A percentile compares a stretch with the other conserved stretches of the same genome.
Evolutionary conservation across 2,113 vertebrate species (phyloP).

Genomic region (Mionectes macconnelli): DNA sequence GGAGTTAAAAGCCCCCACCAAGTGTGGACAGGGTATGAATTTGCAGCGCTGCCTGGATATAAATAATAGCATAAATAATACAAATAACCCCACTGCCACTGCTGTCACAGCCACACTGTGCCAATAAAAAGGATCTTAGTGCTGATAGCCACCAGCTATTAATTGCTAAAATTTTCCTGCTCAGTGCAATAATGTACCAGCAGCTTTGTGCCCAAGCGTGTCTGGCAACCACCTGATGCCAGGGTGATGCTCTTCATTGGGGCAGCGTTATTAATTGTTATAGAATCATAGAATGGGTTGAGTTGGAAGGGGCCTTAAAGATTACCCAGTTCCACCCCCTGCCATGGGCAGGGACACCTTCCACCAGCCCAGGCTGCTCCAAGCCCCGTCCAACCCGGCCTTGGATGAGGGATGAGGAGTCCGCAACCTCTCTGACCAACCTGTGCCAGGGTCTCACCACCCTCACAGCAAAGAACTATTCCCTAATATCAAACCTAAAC

Average conservation of each 20-base stretch:
- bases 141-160: not conserved
- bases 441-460: not conserved
- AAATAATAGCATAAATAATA: not conserved
- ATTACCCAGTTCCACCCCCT: rapidly evolving
- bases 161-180: not conserved
- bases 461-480: too few species aligned
- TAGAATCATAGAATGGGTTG: not conserved
- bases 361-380: not conserved
- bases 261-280: not conserved
- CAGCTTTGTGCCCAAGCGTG: not conserved
- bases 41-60: not conserved
- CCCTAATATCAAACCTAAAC: not conserved
- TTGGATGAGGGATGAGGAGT: not conserved
- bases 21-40: not conserved
- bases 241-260: not conserved
- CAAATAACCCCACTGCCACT: not conserved
- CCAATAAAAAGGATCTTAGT: not conserved
- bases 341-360: not conserved
- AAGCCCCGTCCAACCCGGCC: not conserved
- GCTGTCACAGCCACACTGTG: not conserved
- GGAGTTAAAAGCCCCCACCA: not conserved
- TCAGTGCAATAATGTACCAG: not conserved
- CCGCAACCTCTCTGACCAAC: not conserved
- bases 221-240: too few species aligned
- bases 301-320: not conserved